Evolutionary conservation across 1,140 invertebrate species (phyloP).

Genomic region (Monochamus saltuarius): DNA sequence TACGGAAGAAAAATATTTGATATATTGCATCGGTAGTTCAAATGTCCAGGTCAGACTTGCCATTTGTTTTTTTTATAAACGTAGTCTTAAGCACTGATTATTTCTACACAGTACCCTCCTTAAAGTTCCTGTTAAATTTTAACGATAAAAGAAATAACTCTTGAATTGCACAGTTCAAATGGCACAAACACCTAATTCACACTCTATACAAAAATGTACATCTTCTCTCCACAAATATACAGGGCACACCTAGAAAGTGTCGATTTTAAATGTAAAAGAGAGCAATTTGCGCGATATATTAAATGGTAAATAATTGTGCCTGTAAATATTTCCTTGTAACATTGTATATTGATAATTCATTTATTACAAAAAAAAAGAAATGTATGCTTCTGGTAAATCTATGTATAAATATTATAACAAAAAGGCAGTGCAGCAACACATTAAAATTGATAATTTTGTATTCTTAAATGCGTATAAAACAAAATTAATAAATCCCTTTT

Average conservation of each 20-base stretch:
- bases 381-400: too few species aligned
- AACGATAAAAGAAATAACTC: background rate
- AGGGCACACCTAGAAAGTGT: background rate
- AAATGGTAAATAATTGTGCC: background rate
- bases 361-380: too few species aligned
- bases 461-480: too few species aligned
- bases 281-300: background rate
- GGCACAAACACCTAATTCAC: conserved; percentile 25
- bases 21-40: background rate
- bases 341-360: too few species aligned
- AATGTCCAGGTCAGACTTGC: background rate
- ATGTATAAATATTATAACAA: too few species aligned
- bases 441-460: too few species aligned
- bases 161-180: conserved; percentile 5
- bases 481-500: too few species aligned
- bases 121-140: background rate
- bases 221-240: conserved; percentile 9
- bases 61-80: too few species aligned
- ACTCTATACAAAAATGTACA: conserved; percentile 27
- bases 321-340: background rate
- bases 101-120: background rate
- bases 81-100: background rate
- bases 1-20: background rate
- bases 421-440: too few species aligned
- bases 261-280: background rate